A percentile compares a stretch with the other conserved stretches of the same genome.
Evolutionary conservation across 2,888 invertebrate genomes (phyloP).

Genomic region (Drosophila ustulata): DNA sequence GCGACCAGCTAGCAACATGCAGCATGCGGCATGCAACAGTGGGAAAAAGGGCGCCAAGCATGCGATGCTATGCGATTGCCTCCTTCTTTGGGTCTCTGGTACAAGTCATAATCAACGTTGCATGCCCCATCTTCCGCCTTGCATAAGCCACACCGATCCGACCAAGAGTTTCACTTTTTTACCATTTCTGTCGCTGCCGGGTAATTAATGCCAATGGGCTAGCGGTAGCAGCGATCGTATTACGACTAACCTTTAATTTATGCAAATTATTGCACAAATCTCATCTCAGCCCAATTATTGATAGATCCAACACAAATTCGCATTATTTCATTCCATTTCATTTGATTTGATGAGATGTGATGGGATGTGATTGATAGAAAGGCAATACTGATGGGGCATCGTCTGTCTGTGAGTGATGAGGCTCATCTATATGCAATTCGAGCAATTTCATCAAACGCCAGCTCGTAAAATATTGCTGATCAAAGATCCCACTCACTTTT

Average conservation of each 20-base stretch:
- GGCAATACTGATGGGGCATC: slow-evolving; percentile 6
- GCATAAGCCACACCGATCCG: slow-evolving; percentile 58
- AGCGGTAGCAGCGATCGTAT: slow-evolving; percentile 45
- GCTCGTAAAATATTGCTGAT: neutral
- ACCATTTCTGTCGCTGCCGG: slow-evolving; percentile 61
- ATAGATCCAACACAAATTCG: slow-evolving; percentile 22
- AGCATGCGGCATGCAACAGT: slow-evolving; percentile 31
- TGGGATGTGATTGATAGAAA: slow-evolving; percentile 57
- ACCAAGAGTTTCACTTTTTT: slow-evolving; percentile 70
- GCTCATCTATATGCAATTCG: neutral
- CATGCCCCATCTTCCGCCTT: slow-evolving; percentile 75
- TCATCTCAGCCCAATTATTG: slow-evolving; percentile 55
- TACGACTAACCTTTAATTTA: slow-evolving; percentile 53
- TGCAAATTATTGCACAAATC: slow-evolving; percentile 60
- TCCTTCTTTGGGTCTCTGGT: slow-evolving; percentile 70
- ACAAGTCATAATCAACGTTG: slow-evolving; percentile 70
- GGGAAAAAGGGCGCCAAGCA: slow-evolving; percentile 34
- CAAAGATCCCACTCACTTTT: neutral
- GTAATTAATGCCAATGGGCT: slow-evolving; percentile 65
- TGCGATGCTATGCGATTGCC: slow-evolving; percentile 45
- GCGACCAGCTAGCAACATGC: slow-evolving; percentile 5
- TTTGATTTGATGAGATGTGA: slow-evolving; percentile 26
- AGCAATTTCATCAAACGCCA: neutral
- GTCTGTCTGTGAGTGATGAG: neutral
- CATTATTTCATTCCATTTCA: slow-evolving; percentile 19